phyloP scores from a whole-genome alignment of 1,140 invertebrate species.

The Mycetomoellerius zeteki region DNA sequence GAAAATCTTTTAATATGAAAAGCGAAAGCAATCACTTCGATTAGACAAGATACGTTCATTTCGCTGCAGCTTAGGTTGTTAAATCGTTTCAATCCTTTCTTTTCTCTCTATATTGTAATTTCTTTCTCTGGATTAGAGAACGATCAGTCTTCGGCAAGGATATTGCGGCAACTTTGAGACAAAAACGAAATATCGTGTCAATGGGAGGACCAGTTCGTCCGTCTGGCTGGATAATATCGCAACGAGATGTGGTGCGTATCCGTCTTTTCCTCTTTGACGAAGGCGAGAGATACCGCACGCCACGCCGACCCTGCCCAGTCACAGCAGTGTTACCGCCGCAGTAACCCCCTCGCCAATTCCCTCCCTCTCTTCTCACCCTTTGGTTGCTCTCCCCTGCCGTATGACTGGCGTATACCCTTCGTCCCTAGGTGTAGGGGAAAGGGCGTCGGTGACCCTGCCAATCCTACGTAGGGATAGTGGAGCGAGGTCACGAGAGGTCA shows the following conservation, averaged over 20 bases:
- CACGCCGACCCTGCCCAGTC: conserved; percentile 38
- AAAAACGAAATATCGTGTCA: conserved; percentile 1
- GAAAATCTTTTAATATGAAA: background rate
- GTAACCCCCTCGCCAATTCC: conserved; percentile 12
- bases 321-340: conserved; percentile 38
- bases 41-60: background rate
- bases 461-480: conserved; percentile 80
- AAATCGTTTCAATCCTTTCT: background rate
- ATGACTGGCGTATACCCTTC: conserved; percentile 33
- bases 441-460: conserved; percentile 80
- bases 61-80: background rate
- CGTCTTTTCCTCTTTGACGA: conserved; percentile 36
- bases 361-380: background rate
- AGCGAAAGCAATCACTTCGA: background rate
- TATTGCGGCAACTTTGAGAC: conserved; percentile 3
- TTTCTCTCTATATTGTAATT: background rate
- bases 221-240: conserved; percentile 17
- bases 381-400: background rate
- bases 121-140: background rate
- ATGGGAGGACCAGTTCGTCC: background rate
- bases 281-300: conserved; percentile 40
- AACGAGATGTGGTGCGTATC: conserved; percentile 10
- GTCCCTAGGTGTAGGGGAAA: conserved; percentile 65
- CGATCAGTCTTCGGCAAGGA: conserved; percentile 12
- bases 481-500: conserved; percentile 86